Base-by-base conservation (phyloP, 1,140 invertebrate genomes). In the Battus philenor region DNA sequence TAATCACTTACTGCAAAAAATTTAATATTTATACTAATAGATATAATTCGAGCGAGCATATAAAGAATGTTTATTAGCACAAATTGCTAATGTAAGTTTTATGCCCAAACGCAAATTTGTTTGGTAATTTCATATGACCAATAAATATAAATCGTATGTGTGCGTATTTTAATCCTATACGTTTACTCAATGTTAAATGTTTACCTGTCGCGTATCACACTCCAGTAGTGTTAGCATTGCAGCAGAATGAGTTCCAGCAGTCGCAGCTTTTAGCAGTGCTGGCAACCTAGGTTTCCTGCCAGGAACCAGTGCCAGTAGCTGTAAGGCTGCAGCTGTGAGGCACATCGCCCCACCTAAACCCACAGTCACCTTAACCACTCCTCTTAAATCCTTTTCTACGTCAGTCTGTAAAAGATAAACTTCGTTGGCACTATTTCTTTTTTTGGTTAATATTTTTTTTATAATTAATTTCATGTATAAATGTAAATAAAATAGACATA, bases 291-390 rank as follows among this genome's bases (percentile, higher is more conserved):
- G 50, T 17, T 62, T 68, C 17, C 66, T 56, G 0, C 66, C 64
- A 0, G 69, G 57, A 1, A 67, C 50, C 10, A 80, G 43, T 0
- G 63, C 66, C 10, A 80, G 24, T 0, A 81, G 54, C 16, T 82
- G 80, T 5, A 82, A 16, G 1, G 65, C 66, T 1, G 77, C 76
- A 0, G 76, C 74, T 2, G 57, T 68, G 4, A 80, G 46, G 44
- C 80, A 80, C 71, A 84, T 70, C 0, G 76, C 77, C 1, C 72
- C 74, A 0, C 76, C 71, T 2, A 80, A 31, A 4, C 77, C 68
- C 0, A 73, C 72, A 1, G 76, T 77, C 9, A 82, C 69, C 32
- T 77, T 77, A 0, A 84, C 74, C 5, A 84, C 59, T 0, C 69
- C 76, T 7, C 72, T 63, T 2, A 80, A 46, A 26, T 80, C 78